Evolutionary conservation across 2,888 invertebrate genomes (phyloP), one percentile per base, ranked within the genome.

Genomic region (Desoria tigrina): DNA sequence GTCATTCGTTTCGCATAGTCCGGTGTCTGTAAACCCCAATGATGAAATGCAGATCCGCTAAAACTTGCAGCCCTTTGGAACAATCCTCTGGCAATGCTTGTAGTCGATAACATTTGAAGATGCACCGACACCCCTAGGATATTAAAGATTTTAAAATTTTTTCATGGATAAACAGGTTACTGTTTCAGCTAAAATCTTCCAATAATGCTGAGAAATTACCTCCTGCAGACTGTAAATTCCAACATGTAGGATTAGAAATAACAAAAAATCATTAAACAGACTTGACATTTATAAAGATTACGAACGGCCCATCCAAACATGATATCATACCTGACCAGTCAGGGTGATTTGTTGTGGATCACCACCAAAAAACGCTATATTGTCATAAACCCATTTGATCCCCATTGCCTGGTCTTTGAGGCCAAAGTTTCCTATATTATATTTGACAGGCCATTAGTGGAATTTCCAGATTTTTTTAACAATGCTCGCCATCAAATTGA

Each of bases 91-190:
- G 68, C 66, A 4, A 42, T 1, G n/a, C 45, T 45, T 45, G 45
- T 45, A n/a, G 32, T 49, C 37, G 58, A 60, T 11, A 67, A 9
- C 71, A 73, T 69, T 32, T 73, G 73, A 11, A 71, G 54, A 62
- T 69, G 69, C 7, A 66, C 66, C n/a, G 54, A 68, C 66, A 3
- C 50, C 65, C 0, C 65, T 63, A 51, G 70, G 60, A 3, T 49
- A 61, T 28, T n/a, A 45, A 45, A 45, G 16, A 9, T 39, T 11
- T 39, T 39, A 39, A 11, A 11, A 11, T 39, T 39, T 11, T 11
- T 39, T 9, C 39, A 39, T 11, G 9, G 9, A 11, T 39, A 11
- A 39, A 39, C n/a, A n/a, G n/a, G n/a, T n/a, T n/a, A 39, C 39
- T 9, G 9, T 39, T 9, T 11, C 9, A 39, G 39, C 16, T 39